These are phyloP conservation scores for Pterobdella sp. DNA, from an alignment of 2,888 invertebrate genomes.

Conservation along the genomic window DNA sequence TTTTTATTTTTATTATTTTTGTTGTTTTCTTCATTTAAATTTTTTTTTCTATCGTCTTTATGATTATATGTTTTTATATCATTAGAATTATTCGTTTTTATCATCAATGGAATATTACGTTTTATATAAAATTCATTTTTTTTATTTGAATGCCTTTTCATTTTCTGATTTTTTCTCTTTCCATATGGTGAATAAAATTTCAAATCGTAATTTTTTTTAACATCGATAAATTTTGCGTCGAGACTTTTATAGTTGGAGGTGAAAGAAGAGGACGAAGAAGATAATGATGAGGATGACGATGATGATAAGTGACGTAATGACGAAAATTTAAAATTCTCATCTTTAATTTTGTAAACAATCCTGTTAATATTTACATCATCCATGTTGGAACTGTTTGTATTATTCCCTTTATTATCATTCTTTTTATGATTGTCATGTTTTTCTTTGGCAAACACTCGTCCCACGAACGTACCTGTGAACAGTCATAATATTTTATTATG, in stretches of 20 bases:
- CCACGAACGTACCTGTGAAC: background rate
- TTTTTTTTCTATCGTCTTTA: background rate
- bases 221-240: background rate
- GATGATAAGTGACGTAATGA: background rate
- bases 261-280: background rate
- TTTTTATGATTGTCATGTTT: slow-evolving; percentile 5
- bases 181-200: no score
- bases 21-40: background rate
- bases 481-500: no score
- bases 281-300: slow-evolving; percentile 20
- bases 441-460: background rate
- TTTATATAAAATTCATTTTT: no score
- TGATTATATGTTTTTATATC: background rate
- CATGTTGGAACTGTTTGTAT: background rate
- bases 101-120: no score
- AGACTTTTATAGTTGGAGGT: background rate
- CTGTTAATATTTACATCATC: background rate
- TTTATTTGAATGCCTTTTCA: background rate
- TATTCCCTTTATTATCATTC: background rate
- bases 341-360: background rate
- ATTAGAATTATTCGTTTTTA: no score
- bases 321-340: background rate
- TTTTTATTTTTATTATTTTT: slow-evolving; percentile 2
- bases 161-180: background rate
- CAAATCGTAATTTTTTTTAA: no score